Evolutionary conservation across 2,113 vertebrate species (phyloP).

Genomic region (Labeo catla): DNA sequence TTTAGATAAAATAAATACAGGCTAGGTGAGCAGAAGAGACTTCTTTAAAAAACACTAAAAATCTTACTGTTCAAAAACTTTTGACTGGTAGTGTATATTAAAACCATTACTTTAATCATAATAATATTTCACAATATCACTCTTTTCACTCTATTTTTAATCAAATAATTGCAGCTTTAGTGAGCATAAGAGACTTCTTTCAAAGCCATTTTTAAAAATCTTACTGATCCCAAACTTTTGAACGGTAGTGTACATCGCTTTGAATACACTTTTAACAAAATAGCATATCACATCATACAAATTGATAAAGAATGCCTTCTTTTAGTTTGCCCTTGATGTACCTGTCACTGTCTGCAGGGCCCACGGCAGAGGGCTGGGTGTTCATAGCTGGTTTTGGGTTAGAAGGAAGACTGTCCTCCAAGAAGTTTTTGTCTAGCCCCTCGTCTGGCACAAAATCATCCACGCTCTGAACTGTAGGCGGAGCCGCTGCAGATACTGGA

Average conservation of each 20-base stretch:
- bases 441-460: constrained; percentile 95
- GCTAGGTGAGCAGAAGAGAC: too few species aligned
- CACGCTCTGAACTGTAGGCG: constrained; percentile 78
- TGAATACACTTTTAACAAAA: background rate
- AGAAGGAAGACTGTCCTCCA: constrained; percentile 79
- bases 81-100: background rate
- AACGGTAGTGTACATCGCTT: background rate
- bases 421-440: constrained; percentile 87
- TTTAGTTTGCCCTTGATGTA: constrained; percentile 53
- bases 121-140: background rate
- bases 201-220: background rate
- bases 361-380: background rate
- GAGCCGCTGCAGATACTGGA: constrained; percentile 57
- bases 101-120: background rate
- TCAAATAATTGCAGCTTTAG: background rate
- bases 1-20: too few species aligned
- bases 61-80: too few species aligned
- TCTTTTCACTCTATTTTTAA: background rate
- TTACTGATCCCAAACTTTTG: background rate
- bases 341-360: constrained; percentile 87
- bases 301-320: background rate
- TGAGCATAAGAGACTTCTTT: background rate
- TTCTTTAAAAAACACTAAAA: too few species aligned
- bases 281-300: background rate
- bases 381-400: constrained; percentile 66